A percentile compares a stretch with the other conserved stretches of the same genome.
phyloP scores from a whole-genome alignment of 2,888 invertebrate genomes.

The Clanis bilineata region DNA sequence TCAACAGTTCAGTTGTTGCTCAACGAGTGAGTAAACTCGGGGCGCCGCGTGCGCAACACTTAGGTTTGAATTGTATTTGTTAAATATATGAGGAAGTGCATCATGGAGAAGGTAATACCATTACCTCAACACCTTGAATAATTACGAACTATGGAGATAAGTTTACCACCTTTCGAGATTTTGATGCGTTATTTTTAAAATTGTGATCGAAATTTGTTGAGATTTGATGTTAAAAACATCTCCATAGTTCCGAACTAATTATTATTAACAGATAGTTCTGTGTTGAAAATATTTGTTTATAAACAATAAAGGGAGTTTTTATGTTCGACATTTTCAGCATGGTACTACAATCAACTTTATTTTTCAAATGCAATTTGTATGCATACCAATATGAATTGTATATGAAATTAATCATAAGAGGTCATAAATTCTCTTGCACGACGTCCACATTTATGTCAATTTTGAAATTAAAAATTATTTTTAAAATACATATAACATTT shows the following conservation, averaged over 20 bases:
- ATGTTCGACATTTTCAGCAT: slow-evolving; percentile 48
- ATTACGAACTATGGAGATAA: slow-evolving; percentile 58
- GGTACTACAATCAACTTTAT: slow-evolving; percentile 56
- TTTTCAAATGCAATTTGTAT: slow-evolving; percentile 67
- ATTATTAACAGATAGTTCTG: slow-evolving; percentile 49
- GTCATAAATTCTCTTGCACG: slow-evolving; percentile 65
- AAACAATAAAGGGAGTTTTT: background rate
- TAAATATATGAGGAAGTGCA: slow-evolving; percentile 78
- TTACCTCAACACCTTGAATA: slow-evolving; percentile 73
- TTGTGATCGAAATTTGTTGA: slow-evolving; percentile 1
- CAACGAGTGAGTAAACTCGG: slow-evolving; percentile 81
- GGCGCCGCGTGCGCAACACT: slow-evolving; percentile 81
- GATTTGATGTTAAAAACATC: slow-evolving; percentile 46
- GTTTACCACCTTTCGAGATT: slow-evolving; percentile 22
- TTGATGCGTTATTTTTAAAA: background rate
- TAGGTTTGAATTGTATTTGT: slow-evolving; percentile 81
- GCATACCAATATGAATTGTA: slow-evolving; percentile 50
- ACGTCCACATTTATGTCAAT: slow-evolving; percentile 21
- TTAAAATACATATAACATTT: background rate
- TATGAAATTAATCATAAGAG: slow-evolving; percentile 41
- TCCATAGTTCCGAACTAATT: slow-evolving; percentile 53
- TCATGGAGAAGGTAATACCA: slow-evolving; percentile 76
- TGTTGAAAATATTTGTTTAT: slow-evolving; percentile 45
- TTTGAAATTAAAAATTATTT: background rate
- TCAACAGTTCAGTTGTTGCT: slow-evolving; percentile 81